A percentile compares a stretch with the other conserved stretches of the same genome.
These are phyloP conservation scores for Aphelinus atriplicis DNA, from an alignment of 1,140 invertebrate species.

Conservation along the genomic window DNA sequence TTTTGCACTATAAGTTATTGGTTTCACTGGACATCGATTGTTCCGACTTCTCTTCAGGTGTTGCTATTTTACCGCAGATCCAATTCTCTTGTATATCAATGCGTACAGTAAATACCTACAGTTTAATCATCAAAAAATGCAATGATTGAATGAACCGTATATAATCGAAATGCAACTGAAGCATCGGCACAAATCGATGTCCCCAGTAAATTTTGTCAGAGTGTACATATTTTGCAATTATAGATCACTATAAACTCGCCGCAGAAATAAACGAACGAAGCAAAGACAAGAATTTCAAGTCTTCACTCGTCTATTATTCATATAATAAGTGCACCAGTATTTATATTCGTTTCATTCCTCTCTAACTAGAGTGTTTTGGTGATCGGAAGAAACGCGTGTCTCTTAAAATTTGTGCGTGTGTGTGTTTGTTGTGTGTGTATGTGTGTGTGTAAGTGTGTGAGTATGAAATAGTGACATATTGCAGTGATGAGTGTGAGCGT, in stretches of 20 bases:
- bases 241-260: slow-evolving; percentile 33
- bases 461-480: slow-evolving; percentile 27
- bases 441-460: slow-evolving; percentile 15
- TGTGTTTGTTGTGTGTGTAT: slow-evolving; percentile 2
- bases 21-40: slow-evolving; percentile 3
- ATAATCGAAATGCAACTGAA: neutral
- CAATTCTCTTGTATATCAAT: too few species aligned
- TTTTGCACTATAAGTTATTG: slow-evolving; percentile 26
- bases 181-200: neutral
- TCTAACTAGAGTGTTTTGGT: slow-evolving; percentile 28
- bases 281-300: slow-evolving; percentile 22
- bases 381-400: slow-evolving; percentile 7
- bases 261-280: slow-evolving; percentile 24
- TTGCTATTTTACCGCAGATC: too few species aligned
- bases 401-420: neutral
- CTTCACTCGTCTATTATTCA: slow-evolving; percentile 28
- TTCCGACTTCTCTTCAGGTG: slow-evolving; percentile 5
- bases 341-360: slow-evolving; percentile 28
- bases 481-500: slow-evolving; percentile 33
- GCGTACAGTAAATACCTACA: too few species aligned
- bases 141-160: neutral
- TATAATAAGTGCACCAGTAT: slow-evolving; percentile 36
- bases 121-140: too few species aligned
- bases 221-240: slow-evolving; percentile 28
- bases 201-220: slow-evolving; percentile 13